Conservation (phyloP, 2,797 vertebrate species). For the Psittacula derbiana region DNA sequence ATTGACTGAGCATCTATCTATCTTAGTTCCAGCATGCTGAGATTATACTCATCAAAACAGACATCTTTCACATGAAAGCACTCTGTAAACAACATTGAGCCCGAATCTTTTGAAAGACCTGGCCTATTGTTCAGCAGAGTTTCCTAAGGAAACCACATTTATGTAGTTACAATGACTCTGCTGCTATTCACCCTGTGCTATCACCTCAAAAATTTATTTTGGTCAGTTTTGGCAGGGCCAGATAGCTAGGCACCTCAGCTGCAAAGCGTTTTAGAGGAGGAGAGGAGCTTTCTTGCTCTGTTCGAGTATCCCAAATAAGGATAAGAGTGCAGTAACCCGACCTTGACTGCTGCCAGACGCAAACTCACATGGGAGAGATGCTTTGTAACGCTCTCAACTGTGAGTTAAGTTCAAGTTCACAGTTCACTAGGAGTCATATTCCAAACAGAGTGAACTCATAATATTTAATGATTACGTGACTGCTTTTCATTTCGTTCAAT, state of each 20-base stretch:
- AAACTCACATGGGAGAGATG: background rate
- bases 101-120: background rate
- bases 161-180: conserved; percentile 7
- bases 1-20: rapidly evolving
- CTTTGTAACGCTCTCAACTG: background rate
- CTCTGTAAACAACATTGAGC: background rate
- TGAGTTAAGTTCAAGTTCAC: background rate
- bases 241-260: background rate
- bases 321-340: background rate
- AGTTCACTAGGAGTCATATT: background rate
- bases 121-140: conserved; percentile 24
- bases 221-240: background rate
- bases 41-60: background rate
- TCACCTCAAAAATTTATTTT: conserved; percentile 23
- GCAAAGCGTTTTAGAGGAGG: conserved; percentile 4
- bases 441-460: background rate
- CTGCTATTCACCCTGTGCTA: background rate
- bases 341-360: background rate
- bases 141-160: conserved; percentile 45
- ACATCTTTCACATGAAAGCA: background rate
- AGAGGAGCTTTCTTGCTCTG: background rate
- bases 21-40: background rate
- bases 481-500: background rate
- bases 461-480: background rate
- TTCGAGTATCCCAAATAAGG: background rate